Evolutionary conservation across 2,888 invertebrate species (phyloP).

Genomic region (Sepioteuthis lessoniana): DNA sequence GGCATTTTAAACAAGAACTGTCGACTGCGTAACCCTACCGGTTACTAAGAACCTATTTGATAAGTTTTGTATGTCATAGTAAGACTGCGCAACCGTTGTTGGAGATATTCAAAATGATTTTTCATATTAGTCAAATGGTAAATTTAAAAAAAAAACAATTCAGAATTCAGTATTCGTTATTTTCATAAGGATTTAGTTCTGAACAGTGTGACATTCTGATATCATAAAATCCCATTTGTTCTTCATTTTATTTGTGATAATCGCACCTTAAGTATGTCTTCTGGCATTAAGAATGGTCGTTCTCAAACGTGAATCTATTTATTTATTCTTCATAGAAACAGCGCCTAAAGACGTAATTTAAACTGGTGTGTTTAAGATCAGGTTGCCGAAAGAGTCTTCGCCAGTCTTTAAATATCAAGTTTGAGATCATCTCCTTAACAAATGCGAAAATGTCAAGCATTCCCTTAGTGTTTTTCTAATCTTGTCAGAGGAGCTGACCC

Average conservation of each 20-base stretch:
- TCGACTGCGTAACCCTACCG: no score
- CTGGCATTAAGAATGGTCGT: background rate
- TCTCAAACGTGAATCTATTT: background rate
- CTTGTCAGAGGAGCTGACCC: background rate
- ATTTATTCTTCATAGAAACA: background rate
- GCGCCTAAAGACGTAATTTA: background rate
- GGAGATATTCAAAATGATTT: no score
- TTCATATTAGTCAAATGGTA: no score
- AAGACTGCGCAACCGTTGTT: no score
- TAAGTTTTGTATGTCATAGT: no score
- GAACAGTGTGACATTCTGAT: background rate
- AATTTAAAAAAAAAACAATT: no score
- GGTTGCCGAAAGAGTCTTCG: background rate
- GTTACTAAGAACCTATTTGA: no score
- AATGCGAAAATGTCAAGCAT: background rate
- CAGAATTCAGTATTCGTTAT: no score
- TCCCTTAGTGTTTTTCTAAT: background rate
- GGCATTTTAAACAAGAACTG: no score
- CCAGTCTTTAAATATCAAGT: background rate
- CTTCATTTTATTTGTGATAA: background rate
- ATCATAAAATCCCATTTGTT: background rate
- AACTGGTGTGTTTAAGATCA: background rate
- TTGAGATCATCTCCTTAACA: background rate
- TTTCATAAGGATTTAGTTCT: no score
- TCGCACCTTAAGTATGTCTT: background rate